Evolutionary conservation across 2,797 vertebrate genomes (phyloP).

Genomic region (Phaenicophaeus curvirostris): DNA sequence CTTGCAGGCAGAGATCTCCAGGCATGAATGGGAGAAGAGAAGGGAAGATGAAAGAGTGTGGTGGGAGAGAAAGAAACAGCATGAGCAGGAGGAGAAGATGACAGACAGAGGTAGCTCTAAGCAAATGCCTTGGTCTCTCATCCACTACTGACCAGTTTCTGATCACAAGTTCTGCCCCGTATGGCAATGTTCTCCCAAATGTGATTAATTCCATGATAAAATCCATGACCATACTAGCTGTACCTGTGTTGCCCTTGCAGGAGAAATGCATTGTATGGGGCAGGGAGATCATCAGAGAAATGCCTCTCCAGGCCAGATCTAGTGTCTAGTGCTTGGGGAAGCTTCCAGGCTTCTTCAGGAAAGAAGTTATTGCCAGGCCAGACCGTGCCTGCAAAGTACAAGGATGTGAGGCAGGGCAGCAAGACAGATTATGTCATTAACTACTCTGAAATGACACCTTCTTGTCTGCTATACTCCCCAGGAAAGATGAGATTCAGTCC

Average conservation of each 20-base stretch:
- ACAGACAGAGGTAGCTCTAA: background rate
- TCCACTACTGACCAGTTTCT: background rate
- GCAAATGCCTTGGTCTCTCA: background rate
- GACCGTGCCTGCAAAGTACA: background rate
- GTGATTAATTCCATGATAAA: background rate
- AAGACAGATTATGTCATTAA: background rate
- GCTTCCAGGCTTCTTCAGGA: background rate
- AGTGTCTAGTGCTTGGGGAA: background rate
- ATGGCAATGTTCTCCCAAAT: background rate
- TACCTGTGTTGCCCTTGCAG: background rate
- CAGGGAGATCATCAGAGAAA: background rate
- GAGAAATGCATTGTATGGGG: background rate
- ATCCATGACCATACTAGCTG: background rate
- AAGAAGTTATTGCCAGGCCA: background rate
- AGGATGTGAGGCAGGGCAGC: background rate
- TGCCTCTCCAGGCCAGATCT: background rate
- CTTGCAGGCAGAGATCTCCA: background rate
- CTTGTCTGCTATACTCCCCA: background rate
- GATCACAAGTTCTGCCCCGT: background rate
- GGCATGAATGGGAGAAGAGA: background rate
- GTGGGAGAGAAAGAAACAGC: background rate
- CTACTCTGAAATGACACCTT: background rate
- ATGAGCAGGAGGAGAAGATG: background rate
- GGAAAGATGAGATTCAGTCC: background rate
- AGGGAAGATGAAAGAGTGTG: background rate